phyloP scores from a whole-genome alignment of 1,140 invertebrate genomes.

The Habropoda laboriosa region DNA sequence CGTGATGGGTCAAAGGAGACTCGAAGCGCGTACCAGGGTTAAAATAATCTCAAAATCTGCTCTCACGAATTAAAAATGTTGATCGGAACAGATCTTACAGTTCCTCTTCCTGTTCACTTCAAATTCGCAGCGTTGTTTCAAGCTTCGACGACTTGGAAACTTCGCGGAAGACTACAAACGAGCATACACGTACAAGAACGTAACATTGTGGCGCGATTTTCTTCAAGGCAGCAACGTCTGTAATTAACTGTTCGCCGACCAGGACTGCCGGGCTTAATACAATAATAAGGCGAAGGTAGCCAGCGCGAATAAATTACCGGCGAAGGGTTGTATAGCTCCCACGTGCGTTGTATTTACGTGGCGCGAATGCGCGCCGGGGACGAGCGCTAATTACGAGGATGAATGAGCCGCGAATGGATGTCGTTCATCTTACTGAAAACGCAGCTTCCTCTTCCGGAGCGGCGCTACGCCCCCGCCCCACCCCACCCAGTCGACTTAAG shows the following conservation, averaged over 20 bases:
- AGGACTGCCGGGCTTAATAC: conserved; percentile 51
- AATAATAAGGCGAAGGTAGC: conserved; percentile 55
- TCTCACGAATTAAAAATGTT: no score
- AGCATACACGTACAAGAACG: no score
- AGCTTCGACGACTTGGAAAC: background rate
- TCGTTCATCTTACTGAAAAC: conserved; percentile 59
- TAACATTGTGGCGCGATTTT: background rate
- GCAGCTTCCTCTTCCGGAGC: conserved; percentile 53
- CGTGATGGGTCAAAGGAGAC: no score
- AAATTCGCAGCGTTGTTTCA: no score
- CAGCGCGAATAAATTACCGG: conserved; percentile 45
- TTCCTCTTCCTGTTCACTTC: no score
- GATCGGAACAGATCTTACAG: no score
- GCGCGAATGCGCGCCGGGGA: conserved; percentile 44
- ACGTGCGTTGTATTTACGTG: conserved; percentile 60
- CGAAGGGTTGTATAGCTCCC: conserved; percentile 53
- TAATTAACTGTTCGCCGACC: conserved; percentile 41
- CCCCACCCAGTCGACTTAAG: conserved; percentile 44
- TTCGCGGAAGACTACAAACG: background rate
- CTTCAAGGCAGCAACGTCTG: conserved; percentile 3
- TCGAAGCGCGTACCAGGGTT: no score
- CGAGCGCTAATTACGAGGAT: conserved; percentile 61
- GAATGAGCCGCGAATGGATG: conserved; percentile 58
- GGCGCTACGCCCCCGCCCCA: background rate
- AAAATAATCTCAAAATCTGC: no score